phyloP scores from a whole-genome alignment of 2,888 invertebrate species.

The Diaperis boleti region DNA sequence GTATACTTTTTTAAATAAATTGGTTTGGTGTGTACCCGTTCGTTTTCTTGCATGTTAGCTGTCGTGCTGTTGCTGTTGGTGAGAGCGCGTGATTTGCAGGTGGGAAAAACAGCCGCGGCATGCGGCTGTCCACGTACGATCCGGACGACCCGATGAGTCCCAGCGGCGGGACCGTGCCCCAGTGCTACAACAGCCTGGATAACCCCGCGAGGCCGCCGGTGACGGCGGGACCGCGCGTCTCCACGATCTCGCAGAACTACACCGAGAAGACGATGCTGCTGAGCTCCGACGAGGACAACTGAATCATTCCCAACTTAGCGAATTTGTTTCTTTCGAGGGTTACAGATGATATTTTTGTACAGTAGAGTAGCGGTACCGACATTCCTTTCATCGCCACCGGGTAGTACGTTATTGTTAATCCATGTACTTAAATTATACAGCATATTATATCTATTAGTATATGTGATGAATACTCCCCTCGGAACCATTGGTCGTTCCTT shows the following conservation, averaged over 20 bases:
- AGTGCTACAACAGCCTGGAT: slow-evolving; percentile 61
- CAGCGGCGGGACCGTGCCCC: slow-evolving; percentile 61
- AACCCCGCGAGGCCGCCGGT: slow-evolving; percentile 58
- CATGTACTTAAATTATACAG: slow-evolving; percentile 32
- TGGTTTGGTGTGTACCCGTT: slow-evolving; percentile 55
- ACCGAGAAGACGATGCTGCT: slow-evolving; percentile 96
- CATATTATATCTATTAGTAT: slow-evolving; percentile 29
- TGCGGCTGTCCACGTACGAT: slow-evolving; percentile 76
- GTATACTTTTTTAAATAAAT: slow-evolving; percentile 52
- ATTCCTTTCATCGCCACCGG: slow-evolving; percentile 28
- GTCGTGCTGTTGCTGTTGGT: slow-evolving; percentile 7
- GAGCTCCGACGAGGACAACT: slow-evolving; percentile 91
- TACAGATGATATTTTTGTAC: slow-evolving; percentile 41
- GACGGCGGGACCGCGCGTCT: slow-evolving; percentile 76
- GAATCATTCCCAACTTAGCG: slow-evolving; percentile 37
- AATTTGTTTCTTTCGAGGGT: too few species aligned
- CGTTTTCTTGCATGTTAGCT: slow-evolving; percentile 17
- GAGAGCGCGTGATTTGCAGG: slow-evolving; percentile 58
- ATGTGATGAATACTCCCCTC: slow-evolving; percentile 15
- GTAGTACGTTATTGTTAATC: slow-evolving; percentile 25
- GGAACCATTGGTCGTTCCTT: slow-evolving; percentile 2
- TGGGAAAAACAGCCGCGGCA: slow-evolving; percentile 75
- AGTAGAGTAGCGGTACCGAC: slow-evolving; percentile 35
- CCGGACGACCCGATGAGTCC: slow-evolving; percentile 74
- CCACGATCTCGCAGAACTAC: slow-evolving; percentile 87